Conservation (phyloP, 2,888 invertebrate species). For the Nephrotoma flavescens region DNA sequence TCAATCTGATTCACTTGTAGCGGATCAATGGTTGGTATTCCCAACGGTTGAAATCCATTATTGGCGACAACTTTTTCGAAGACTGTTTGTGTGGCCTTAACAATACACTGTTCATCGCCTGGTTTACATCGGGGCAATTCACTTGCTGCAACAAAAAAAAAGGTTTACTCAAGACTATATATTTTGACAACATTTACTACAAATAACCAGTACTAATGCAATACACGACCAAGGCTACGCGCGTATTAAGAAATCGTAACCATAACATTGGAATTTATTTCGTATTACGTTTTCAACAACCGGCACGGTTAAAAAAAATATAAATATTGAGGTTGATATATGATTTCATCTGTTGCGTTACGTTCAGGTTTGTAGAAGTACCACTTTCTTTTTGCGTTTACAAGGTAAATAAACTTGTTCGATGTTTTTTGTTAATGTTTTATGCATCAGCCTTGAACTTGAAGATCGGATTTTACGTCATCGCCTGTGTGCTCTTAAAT, state of each 20-base stretch:
- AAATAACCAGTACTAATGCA: not conserved
- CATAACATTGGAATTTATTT: not conserved
- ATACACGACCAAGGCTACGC: not conserved
- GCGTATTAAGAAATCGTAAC: not conserved
- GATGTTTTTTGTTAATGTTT: not conserved
- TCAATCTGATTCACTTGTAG: slow-evolving; percentile 7
- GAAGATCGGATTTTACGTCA: too few relatives aligned
- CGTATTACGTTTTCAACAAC: not conserved
- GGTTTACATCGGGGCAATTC: slow-evolving; percentile 7
- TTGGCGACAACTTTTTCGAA: slow-evolving; percentile 3
- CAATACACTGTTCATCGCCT: slow-evolving; percentile 6
- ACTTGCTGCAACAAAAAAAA: slow-evolving; percentile 2
- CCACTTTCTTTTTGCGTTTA: not conserved
- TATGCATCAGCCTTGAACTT: not conserved
- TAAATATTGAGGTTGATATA: not conserved
- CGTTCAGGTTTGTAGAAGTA: not conserved
- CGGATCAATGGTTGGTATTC: slow-evolving; percentile 10
- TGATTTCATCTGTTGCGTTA: not conserved
- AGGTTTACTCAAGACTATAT: too few relatives aligned
- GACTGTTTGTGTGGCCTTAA: not conserved
- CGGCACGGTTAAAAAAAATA: not conserved
- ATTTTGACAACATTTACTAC: not conserved
- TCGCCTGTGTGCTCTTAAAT: not conserved
- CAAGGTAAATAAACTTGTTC: not conserved
- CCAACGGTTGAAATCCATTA: slow-evolving; percentile 2